A percentile compares a stretch with the other conserved stretches of the same genome.
phyloP scores from a whole-genome alignment of 1,140 invertebrate species.

The Zaprionus lachaisei region DNA sequence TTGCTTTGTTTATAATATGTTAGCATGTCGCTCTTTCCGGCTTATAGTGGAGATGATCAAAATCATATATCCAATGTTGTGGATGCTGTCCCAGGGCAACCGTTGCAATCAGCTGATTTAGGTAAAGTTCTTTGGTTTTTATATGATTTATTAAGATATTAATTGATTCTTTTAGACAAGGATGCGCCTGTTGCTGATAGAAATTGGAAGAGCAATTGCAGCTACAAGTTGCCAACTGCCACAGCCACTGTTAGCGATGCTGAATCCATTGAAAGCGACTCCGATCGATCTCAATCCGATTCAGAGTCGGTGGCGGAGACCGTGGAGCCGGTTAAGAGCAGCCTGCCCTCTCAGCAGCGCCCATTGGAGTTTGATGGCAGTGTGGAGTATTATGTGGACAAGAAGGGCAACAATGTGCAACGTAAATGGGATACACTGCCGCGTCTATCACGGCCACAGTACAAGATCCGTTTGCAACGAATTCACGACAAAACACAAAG shows the following conservation, averaged over 20 bases:
- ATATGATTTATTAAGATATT: neutral
- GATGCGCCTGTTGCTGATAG: neutral
- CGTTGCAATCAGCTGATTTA: neutral
- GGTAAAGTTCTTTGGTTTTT: slow-evolving; percentile 1
- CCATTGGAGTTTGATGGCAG: slow-evolving; percentile 76
- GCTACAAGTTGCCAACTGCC: slow-evolving; percentile 6
- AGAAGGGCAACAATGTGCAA: slow-evolving; percentile 84
- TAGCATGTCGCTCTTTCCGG: slow-evolving; percentile 67
- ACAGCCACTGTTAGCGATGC: neutral
- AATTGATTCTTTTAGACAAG: neutral
- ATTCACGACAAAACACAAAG: neutral
- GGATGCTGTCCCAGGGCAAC: neutral
- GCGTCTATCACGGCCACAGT: slow-evolving; percentile 80
- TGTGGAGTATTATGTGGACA: slow-evolving; percentile 86
- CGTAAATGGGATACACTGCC: slow-evolving; percentile 51
- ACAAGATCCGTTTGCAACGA: slow-evolving; percentile 14
- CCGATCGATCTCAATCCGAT: neutral
- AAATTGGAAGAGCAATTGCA: slow-evolving; percentile 30
- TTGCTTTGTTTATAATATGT: neutral
- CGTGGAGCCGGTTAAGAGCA: neutral
- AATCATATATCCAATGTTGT: neutral
- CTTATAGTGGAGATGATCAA: slow-evolving; percentile 30
- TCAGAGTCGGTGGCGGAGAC: neutral
- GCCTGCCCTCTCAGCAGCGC: neutral
- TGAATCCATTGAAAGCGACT: neutral